These are phyloP conservation scores for Choreutis nemorana DNA, from an alignment of 2,888 invertebrate species.

Conservation along the genomic window DNA sequence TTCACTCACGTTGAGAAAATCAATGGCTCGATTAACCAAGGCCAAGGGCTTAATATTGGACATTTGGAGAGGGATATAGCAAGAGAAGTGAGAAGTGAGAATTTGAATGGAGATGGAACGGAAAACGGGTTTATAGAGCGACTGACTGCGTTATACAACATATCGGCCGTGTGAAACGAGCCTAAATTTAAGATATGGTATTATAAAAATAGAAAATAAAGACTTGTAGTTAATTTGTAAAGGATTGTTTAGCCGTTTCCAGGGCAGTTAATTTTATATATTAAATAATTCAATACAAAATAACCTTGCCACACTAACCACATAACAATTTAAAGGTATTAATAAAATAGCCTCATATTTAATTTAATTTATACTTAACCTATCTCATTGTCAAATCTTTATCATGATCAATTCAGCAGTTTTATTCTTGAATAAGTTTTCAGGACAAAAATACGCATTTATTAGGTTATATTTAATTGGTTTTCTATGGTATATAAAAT, in stretches of 20 bases:
- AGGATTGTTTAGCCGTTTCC: neutral
- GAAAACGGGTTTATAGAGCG: constrained; percentile 43
- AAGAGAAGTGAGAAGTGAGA: constrained; percentile 23
- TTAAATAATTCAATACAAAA: too few species aligned
- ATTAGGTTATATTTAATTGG: too few species aligned
- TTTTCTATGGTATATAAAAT: too few species aligned
- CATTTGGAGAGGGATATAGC: constrained; percentile 27
- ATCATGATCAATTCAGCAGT: too few species aligned
- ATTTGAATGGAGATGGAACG: constrained; percentile 26
- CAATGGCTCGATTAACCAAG: constrained; percentile 16
- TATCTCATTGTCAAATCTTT: too few species aligned
- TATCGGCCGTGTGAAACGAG: constrained; percentile 31
- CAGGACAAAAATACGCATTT: too few species aligned
- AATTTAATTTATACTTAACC: too few species aligned
- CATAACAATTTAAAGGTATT: too few species aligned
- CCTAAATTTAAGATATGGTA: neutral
- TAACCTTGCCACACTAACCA: too few species aligned
- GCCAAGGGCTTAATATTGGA: constrained; percentile 26
- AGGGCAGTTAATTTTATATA: too few species aligned
- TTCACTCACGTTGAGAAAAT: constrained; percentile 41
- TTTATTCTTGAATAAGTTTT: too few species aligned
- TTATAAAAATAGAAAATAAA: neutral
- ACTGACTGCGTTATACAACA: constrained; percentile 44
- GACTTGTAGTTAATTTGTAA: neutral
- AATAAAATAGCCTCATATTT: too few species aligned